Evolutionary conservation across 2,888 invertebrate species (phyloP), one percentile per base, ranked within the genome.

Genomic region (Carterocephalus palaemon): DNA sequence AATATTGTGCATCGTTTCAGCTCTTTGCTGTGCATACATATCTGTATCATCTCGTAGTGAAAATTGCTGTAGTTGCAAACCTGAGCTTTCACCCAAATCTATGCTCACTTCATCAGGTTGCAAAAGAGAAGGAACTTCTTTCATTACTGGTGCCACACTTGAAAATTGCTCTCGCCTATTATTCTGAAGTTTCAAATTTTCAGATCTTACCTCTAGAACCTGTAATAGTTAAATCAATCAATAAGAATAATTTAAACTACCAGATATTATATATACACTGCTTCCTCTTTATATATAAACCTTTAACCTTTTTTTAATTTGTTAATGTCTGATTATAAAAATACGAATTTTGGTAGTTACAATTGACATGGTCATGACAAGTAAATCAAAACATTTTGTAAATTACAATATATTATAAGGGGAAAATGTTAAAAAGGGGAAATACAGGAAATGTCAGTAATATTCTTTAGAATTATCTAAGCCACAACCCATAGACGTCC

Each of bases 1-100:
- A 67, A 99, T 99, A 73, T 95, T 98, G 77, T 99, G 97, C 98
- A 99, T 99, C 0, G 99, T 97, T 75, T 98, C 97, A 23, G 97
- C 97, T 62, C 99, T 90, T 64, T 93, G 94, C 65, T 95, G 95
- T 24, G 98, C 90, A 84, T 98, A 99, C 33, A 93, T 90, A 67
- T 98, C 97, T 36, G 93, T 92, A 75, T 95, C 94, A 79, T 96
- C 95, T 64, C 95, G 92, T 62, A 95, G 87, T 31, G 94, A 88
- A 57, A 93, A 85, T 59, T 95, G 92, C 62, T 93, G 91, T 60
- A 90, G 88, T 62, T 77, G 71, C 49, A 67, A 79, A 75, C 51
- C 82, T 8, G 58, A 63, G 12, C 87, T 78, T 48, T 89, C 90
- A 40, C 94, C 95, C 82, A 98, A 90, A 71, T 97, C 95, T 72